Conservation (phyloP, 2,888 invertebrate genomes). For the Cantharis nigra region DNA sequence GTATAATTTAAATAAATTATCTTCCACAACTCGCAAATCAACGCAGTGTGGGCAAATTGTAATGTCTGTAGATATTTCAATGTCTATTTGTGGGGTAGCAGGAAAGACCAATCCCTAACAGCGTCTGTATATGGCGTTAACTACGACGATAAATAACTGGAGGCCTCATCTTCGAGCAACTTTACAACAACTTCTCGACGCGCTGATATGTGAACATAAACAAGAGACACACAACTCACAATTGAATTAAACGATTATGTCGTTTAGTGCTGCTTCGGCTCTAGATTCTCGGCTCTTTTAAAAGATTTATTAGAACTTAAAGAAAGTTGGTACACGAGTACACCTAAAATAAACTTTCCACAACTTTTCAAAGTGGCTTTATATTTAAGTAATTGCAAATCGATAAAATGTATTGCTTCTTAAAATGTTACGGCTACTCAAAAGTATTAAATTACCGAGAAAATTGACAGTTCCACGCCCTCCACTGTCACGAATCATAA, state of each 20-base stretch:
- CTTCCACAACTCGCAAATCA: conserved; percentile 18
- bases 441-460: conserved; percentile 19
- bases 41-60: conserved; percentile 19
- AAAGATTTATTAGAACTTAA: conserved; percentile 28
- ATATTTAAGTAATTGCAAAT: conserved; percentile 1
- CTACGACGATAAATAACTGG: conserved; percentile 35
- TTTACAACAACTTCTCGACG: conserved; percentile 32
- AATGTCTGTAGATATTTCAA: conserved; percentile 28
- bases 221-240: conserved; percentile 44
- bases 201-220: conserved; percentile 49
- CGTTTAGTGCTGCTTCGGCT: conserved; percentile 43
- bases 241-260: conserved; percentile 51
- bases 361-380: neutral
- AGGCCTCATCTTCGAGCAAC: conserved; percentile 31
- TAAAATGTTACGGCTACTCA: conserved; percentile 7
- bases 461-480: conserved; percentile 30
- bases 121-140: conserved; percentile 35
- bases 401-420: conserved; percentile 10
- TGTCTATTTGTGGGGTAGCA: conserved; percentile 25
- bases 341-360: conserved; percentile 21
- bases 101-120: conserved; percentile 24
- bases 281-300: conserved; percentile 25
- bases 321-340: conserved; percentile 18
- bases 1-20: conserved; percentile 28
- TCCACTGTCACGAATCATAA: conserved; percentile 35